Conservation (phyloP, 2,888 invertebrate species). For the Notodonta ziczac region DNA sequence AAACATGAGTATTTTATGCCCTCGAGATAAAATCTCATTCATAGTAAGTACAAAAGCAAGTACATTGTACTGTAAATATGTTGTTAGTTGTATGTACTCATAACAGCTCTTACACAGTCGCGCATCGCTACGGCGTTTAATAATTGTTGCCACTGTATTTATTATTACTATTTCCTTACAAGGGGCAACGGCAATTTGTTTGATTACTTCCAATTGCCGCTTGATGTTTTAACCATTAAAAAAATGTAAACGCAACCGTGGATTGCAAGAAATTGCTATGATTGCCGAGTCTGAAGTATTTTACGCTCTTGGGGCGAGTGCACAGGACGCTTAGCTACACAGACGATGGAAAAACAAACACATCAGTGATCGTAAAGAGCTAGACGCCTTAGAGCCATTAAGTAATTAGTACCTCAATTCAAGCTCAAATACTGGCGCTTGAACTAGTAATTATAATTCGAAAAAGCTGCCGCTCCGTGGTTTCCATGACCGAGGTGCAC, state of each 20-base stretch:
- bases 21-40: slow-evolving; percentile 12
- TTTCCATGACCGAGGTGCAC: background rate
- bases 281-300: slow-evolving; percentile 58
- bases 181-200: slow-evolving; percentile 74
- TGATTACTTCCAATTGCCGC: slow-evolving; percentile 74
- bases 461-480: background rate
- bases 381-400: background rate
- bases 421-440: background rate
- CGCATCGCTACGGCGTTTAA: slow-evolving; percentile 75
- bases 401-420: slow-evolving; percentile 3
- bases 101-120: slow-evolving; percentile 42
- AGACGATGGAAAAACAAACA: slow-evolving; percentile 10
- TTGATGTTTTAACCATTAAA: slow-evolving; percentile 75
- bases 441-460: background rate
- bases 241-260: slow-evolving; percentile 64
- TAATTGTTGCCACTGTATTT: slow-evolving; percentile 68
- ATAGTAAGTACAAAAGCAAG: background rate
- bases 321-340: background rate
- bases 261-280: slow-evolving; percentile 69
- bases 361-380: background rate
- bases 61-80: slow-evolving; percentile 1
- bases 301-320: slow-evolving; percentile 45
- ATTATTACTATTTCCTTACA: slow-evolving; percentile 77
- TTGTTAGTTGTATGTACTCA: background rate
- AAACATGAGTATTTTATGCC: slow-evolving; percentile 7